A percentile compares a stretch with the other conserved stretches of the same genome.
Evolutionary conservation across 2,113 vertebrate genomes (phyloP).

Genomic region (Menidia beryllina): DNA sequence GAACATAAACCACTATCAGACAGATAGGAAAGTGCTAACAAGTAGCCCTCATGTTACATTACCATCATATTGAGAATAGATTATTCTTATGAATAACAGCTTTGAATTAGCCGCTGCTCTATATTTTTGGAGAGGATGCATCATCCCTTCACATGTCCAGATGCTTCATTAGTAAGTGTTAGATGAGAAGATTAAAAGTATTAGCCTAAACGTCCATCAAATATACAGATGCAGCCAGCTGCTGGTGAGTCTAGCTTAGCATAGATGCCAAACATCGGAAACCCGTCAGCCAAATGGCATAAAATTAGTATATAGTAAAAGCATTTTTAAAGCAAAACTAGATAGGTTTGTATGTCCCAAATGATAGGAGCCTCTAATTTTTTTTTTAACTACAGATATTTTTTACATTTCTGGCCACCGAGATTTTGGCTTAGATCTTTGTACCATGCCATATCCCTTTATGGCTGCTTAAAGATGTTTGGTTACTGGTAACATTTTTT

Average conservation of each 20-base stretch:
- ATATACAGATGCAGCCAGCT: background rate
- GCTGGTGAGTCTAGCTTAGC: conserved; percentile 6
- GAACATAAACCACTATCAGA: conserved; percentile 59
- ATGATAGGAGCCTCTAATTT: too few relatives aligned
- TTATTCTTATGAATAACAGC: conserved; percentile 21
- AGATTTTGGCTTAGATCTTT: too few relatives aligned
- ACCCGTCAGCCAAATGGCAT: background rate
- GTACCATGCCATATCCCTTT: too few relatives aligned
- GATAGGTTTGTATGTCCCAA: too few relatives aligned
- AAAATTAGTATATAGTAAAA: too few relatives aligned
- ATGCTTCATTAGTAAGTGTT: background rate
- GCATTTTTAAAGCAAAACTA: too few relatives aligned
- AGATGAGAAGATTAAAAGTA: too few relatives aligned
- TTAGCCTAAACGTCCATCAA: too few relatives aligned
- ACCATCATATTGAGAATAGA: conserved; percentile 19
- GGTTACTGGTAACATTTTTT: too few relatives aligned
- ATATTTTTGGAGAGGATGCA: background rate
- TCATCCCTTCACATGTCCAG: background rate
- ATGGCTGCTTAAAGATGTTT: too few relatives aligned
- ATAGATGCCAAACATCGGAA: background rate
- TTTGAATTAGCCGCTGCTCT: conserved; percentile 20
- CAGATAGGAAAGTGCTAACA: conserved; percentile 50
- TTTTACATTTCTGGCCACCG: too few relatives aligned
- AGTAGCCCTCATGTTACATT: conserved; percentile 51
- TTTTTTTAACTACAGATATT: too few relatives aligned